Evolutionary conservation across 92 coral and sea anemone species (phyloP).

Genomic region (Siderastrea radians): DNA sequence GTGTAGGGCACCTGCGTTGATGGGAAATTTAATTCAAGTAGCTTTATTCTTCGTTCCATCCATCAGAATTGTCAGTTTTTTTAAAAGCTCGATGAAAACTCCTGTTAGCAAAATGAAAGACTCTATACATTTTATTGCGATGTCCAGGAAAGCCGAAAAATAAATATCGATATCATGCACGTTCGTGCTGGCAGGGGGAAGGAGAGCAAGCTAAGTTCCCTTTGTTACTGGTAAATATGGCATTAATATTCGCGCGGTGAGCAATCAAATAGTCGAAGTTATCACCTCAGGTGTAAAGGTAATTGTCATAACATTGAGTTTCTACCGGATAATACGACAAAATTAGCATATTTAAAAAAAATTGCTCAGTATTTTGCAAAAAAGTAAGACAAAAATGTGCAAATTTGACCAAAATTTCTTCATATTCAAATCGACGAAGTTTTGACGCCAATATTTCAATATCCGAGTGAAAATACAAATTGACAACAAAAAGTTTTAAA

Average conservation of each 20-base stretch:
- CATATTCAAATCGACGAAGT: background rate
- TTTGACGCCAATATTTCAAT: no score
- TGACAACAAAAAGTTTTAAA: no score
- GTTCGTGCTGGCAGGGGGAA: background rate
- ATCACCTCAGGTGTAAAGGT: background rate
- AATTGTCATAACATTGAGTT: slow-evolving; percentile 1
- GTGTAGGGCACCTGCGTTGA: background rate
- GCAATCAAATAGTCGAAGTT: slow-evolving; percentile 2
- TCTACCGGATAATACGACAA: background rate
- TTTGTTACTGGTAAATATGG: background rate
- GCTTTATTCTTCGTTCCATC: background rate
- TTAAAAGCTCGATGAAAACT: no score
- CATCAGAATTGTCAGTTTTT: no score
- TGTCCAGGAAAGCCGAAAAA: background rate
- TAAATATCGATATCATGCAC: background rate
- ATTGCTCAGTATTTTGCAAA: slow-evolving; percentile 1
- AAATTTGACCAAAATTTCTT: background rate
- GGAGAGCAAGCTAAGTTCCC: background rate
- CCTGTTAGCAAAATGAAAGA: no score
- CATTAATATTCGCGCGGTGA: slow-evolving; percentile 1
- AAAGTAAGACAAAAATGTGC: background rate
- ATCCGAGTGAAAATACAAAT: no score
- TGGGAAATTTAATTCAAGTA: no score
- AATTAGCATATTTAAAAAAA: background rate
- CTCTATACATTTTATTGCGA: background rate